Evolutionary conservation across 1,140 invertebrate species (phyloP), one percentile per base, ranked within the genome.

Genomic region (Drosophila bocki): DNA sequence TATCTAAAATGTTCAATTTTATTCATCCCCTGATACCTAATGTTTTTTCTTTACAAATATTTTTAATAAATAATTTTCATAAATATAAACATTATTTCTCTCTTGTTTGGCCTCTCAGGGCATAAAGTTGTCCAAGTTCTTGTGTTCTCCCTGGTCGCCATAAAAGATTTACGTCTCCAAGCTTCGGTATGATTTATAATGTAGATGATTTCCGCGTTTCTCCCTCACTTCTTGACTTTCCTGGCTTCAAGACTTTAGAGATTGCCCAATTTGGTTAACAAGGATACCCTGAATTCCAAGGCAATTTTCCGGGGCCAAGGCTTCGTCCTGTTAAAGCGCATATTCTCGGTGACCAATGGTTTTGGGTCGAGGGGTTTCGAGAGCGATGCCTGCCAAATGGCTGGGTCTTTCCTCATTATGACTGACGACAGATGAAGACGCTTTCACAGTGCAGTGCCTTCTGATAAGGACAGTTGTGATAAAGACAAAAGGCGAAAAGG

Each of bases 401-500:
- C 33, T 35, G 29, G 26, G 39, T 9, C 12, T 37, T 19, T 17
- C 42, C 35, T 44, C 58, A 63, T 44, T 57, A 74, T 72, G 78
- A 72, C 59, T 80, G 79, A 56, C 71, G 63, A 56, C 65, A 48
- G 61, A 53, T 57, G 37, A 70, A 76, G 80, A 83, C 63, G 67
- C 74, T 70, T 71, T 58, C 75, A 77, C 79, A 87, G 80, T 80
- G 83, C 82, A 75, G 51, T 79, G 80, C 71, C 76, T 83, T 74
- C 58, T 86, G 83, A 87, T 86, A 83, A 77, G 67, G 67, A 72
- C 60, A 72, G 53, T 29, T 29, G 26, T 64, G 68, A 82, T 69
- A 86, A 78, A 59, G 60, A 62, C 50, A 70, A 61, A 61, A 61
- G 48, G 41, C 62, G 48, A 62, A 68, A 59, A 69, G 68, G 75